Conservation (phyloP, 2,113 vertebrate genomes). For the Rhabdomys dilectus region DNA sequence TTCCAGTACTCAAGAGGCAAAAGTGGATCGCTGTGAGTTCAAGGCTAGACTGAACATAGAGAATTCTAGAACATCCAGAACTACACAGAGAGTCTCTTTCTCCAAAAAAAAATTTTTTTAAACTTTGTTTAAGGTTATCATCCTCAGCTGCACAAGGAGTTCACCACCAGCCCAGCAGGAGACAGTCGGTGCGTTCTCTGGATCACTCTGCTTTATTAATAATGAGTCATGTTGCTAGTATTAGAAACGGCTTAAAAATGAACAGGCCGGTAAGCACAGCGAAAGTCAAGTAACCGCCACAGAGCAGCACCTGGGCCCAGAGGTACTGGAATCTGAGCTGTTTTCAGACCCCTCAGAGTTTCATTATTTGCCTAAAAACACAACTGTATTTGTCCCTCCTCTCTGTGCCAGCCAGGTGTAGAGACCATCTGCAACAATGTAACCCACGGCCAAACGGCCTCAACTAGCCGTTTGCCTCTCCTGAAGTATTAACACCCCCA, state of each 20-base stretch:
- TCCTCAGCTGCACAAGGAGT: neutral
- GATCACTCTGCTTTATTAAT: constrained; percentile 2
- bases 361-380: constrained; percentile 75
- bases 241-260: neutral
- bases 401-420: constrained; percentile 79
- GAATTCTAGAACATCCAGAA: neutral
- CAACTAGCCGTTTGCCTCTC: constrained; percentile 68
- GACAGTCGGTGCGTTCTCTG: neutral
- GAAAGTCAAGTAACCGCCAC: neutral
- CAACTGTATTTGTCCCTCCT: constrained; percentile 52
- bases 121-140: neutral
- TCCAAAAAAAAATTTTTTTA: neutral
- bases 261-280: neutral
- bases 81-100: neutral
- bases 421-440: constrained; percentile 69
- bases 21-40: neutral
- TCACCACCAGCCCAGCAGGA: neutral
- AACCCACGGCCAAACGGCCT: constrained; percentile 53
- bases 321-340: neutral
- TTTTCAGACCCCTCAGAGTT: constrained; percentile 63
- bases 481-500: neutral
- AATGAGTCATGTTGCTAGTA: neutral
- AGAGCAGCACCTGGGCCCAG: constrained; percentile 33
- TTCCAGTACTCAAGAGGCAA: neutral
- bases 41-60: neutral